Percentiles rank a stretch among this genome's conserved stretches.
phyloP scores from a whole-genome alignment of 92 coral and sea anemone genomes.

The Phymanthus crucifer region DNA sequence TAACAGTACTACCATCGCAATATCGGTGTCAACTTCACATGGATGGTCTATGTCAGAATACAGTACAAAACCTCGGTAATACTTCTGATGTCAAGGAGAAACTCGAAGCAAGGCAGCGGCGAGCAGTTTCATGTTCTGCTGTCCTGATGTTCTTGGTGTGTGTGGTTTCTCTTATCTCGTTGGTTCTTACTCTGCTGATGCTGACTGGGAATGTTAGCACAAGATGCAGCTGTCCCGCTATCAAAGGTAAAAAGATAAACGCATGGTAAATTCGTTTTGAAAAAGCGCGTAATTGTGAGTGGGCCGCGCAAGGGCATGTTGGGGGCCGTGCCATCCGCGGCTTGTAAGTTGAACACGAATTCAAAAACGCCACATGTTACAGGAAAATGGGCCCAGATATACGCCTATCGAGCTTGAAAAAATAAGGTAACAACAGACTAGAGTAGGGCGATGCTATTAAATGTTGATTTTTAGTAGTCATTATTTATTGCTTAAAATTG shows the following conservation, averaged over 20 bases:
- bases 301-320: no score
- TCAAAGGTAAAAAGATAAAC: neutral
- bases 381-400: no score
- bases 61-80: neutral
- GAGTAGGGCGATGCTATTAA: no score
- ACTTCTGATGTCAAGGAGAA: neutral
- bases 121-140: neutral
- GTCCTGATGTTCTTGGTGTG: neutral
- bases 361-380: no score
- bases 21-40: neutral
- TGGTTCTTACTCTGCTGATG: conserved; percentile 1
- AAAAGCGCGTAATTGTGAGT: no score
- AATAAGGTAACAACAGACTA: no score
- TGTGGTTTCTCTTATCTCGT: neutral
- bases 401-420: no score
- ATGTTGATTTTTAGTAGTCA: no score
- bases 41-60: conserved; percentile 7
- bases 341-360: no score
- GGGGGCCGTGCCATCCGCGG: no score
- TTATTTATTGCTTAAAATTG: no score
- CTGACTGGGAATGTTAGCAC: neutral
- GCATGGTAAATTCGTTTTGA: no score
- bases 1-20: neutral
- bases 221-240: neutral
- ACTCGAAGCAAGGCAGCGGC: neutral